A percentile compares a stretch with the other conserved stretches of the same genome.
phyloP scores from a whole-genome alignment of 2,888 invertebrate species.

The Rhodophaea formosa region DNA sequence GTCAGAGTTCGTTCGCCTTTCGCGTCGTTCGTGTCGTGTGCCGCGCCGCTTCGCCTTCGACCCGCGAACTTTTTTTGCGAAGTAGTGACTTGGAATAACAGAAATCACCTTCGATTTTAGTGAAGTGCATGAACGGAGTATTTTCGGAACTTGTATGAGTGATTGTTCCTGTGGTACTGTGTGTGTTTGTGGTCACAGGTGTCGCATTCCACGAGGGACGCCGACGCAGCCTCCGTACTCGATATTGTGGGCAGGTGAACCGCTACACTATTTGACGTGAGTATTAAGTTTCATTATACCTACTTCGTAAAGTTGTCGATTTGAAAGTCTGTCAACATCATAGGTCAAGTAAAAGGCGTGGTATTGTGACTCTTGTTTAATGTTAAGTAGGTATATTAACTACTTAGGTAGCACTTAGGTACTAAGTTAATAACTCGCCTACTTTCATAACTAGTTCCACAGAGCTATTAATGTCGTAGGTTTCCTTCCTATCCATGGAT shows the following conservation, averaged over 20 bases:
- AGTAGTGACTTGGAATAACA: slow-evolving; percentile 37
- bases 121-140: slow-evolving; percentile 37
- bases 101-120: slow-evolving; percentile 27
- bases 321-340: slow-evolving; percentile 22
- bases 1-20: slow-evolving; percentile 61
- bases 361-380: not conserved
- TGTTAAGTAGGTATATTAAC: not conserved
- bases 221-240: slow-evolving; percentile 66
- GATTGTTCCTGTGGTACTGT: slow-evolving; percentile 48
- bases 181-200: slow-evolving; percentile 71
- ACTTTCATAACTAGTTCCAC: not conserved
- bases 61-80: slow-evolving; percentile 67
- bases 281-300: slow-evolving; percentile 29
- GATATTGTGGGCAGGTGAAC: slow-evolving; percentile 63
- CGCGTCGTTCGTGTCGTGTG: not conserved
- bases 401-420: no score
- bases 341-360: slow-evolving; percentile 1
- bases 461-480: not conserved
- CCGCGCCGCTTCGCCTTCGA: slow-evolving; percentile 23
- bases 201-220: slow-evolving; percentile 73
- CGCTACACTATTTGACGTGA: slow-evolving; percentile 50
- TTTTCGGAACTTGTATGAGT: slow-evolving; percentile 28
- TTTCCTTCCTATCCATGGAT: no score
- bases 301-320: not conserved
- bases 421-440: not conserved